Conservation (phyloP, 2,888 invertebrate species). For the Idaea biselata region DNA sequence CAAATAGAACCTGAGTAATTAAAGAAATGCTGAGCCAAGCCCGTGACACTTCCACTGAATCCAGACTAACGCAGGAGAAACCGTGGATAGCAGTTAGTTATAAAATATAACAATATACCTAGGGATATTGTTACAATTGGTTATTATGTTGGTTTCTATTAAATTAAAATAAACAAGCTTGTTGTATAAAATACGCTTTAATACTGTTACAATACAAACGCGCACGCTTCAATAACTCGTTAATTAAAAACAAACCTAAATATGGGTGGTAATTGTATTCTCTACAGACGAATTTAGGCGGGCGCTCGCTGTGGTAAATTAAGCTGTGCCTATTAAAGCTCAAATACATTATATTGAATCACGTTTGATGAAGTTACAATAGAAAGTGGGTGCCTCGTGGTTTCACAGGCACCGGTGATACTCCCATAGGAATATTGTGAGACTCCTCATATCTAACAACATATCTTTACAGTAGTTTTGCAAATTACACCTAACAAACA, state of each 20-base stretch:
- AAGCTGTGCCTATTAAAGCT: background rate
- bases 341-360: background rate
- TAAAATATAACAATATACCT: slow-evolving; percentile 23
- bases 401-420: too few relatives aligned
- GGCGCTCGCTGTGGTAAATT: background rate
- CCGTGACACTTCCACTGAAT: too few relatives aligned
- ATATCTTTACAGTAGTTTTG: too few relatives aligned
- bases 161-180: background rate
- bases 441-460: too few relatives aligned
- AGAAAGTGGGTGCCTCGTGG: too few relatives aligned
- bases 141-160: background rate
- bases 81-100: too few relatives aligned
- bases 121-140: background rate
- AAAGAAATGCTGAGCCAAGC: too few relatives aligned
- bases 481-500: too few relatives aligned
- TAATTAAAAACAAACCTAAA: background rate
- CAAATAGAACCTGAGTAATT: too few relatives aligned
- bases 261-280: background rate
- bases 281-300: background rate
- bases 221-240: background rate
- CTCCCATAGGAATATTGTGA: too few relatives aligned
- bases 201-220: background rate
- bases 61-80: too few relatives aligned
- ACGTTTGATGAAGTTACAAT: background rate
- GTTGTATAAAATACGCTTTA: background rate